Conservation (phyloP, 2,888 invertebrate species). For the Cistogaster globosa region DNA sequence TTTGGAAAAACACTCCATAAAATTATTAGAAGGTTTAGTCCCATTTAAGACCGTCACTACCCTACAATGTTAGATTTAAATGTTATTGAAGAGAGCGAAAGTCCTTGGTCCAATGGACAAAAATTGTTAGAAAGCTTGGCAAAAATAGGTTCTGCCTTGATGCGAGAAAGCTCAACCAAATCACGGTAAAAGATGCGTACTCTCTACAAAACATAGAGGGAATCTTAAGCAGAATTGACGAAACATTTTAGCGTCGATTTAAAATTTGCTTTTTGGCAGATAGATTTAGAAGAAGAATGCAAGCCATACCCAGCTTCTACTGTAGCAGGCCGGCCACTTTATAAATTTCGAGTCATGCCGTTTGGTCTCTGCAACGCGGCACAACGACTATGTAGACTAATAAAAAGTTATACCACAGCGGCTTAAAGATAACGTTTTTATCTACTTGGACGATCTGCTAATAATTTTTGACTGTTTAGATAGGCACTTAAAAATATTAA, state of each 20-base stretch:
- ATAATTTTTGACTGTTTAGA: too few relatives aligned
- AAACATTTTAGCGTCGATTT: conserved; percentile 73
- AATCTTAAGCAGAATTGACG: conserved; percentile 66
- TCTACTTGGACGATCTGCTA: too few relatives aligned
- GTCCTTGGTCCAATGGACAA: conserved; percentile 75
- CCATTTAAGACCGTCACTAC: conserved; percentile 68
- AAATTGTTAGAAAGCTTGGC: conserved; percentile 73
- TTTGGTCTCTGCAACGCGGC: too few relatives aligned
- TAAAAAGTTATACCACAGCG: too few relatives aligned
- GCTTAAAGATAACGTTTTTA: too few relatives aligned
- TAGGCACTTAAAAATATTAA: too few relatives aligned
- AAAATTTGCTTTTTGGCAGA: conserved; percentile 55
- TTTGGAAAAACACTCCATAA: conserved; percentile 58
- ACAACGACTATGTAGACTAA: too few relatives aligned
- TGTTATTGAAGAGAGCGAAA: conserved; percentile 75
- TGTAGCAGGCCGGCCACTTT: too few relatives aligned
- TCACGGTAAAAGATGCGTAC: conserved; percentile 39
- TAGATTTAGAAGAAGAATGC: too few relatives aligned
- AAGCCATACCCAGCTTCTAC: too few relatives aligned
- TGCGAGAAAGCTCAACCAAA: conserved; percentile 62
- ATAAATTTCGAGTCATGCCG: too few relatives aligned
- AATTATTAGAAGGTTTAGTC: conserved; percentile 39
- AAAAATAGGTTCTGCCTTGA: conserved; percentile 75
- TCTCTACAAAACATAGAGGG: conserved; percentile 48
- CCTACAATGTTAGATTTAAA: conserved; percentile 73